Conservation (phyloP, 2,888 invertebrate genomes). For the Hydropsyche betteni region DNA sequence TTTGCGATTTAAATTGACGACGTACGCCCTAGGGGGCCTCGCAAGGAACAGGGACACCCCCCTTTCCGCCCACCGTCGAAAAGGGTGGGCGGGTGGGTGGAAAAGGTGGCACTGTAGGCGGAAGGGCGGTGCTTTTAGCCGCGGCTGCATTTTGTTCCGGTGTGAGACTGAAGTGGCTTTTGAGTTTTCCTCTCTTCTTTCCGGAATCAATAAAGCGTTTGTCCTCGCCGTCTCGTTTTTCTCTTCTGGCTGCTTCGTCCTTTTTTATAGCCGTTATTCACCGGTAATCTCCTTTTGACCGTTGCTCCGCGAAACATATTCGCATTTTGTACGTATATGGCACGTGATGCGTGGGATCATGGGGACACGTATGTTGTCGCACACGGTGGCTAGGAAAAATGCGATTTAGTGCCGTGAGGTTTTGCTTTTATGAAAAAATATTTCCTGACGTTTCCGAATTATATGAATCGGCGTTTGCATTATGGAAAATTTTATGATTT, state of each 20-base stretch:
- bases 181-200: conserved; percentile 1
- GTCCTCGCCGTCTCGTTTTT: conserved; percentile 8
- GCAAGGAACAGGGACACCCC: background rate
- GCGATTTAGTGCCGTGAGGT: too few relatives aligned
- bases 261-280: conserved; percentile 19
- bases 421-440: too few relatives aligned
- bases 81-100: too few relatives aligned
- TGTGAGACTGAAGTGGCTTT: background rate
- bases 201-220: conserved; percentile 28
- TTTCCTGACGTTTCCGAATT: too few relatives aligned
- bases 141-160: conserved; percentile 8
- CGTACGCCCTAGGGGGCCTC: background rate
- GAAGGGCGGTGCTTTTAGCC: background rate
- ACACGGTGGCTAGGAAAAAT: too few relatives aligned
- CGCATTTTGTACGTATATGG: background rate
- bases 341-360: too few relatives aligned
- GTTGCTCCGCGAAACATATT: conserved; percentile 20
- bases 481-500: too few relatives aligned
- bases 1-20: background rate
- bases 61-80: too few relatives aligned
- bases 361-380: too few relatives aligned
- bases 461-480: too few relatives aligned
- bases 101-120: background rate
- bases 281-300: conserved; percentile 26
- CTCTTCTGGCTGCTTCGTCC: background rate